These are phyloP conservation scores for Penaeus indicus DNA, from an alignment of 1,140 invertebrate genomes.

Conservation along the genomic window DNA sequence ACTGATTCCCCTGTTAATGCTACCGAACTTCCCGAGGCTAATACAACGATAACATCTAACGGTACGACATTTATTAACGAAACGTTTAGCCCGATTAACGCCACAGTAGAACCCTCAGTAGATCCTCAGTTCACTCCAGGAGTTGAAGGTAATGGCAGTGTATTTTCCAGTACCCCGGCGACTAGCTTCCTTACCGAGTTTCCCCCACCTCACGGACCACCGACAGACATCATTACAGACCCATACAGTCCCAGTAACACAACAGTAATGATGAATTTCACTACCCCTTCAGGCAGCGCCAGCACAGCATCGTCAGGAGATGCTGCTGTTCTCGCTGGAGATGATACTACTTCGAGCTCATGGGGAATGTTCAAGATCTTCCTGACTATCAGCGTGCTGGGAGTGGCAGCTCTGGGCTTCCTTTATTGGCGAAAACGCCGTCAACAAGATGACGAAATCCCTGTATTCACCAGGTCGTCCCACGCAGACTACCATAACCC, in stretches of 20 bases:
- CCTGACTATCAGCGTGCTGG: conserved; percentile 29
- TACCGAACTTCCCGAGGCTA: too few relatives aligned
- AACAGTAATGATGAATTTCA: not conserved
- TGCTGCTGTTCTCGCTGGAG: not conserved
- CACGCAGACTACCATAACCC: conserved; percentile 52
- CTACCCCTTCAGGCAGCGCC: not conserved
- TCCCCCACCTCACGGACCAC: too few relatives aligned
- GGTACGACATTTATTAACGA: too few relatives aligned
- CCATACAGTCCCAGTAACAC: not conserved
- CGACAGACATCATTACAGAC: too few relatives aligned
- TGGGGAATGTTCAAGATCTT: conserved; percentile 53
- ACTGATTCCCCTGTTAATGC: too few relatives aligned
- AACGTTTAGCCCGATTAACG: too few relatives aligned
- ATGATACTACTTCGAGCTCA: not conserved
- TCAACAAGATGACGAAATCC: conserved; percentile 53
- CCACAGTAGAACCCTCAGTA: too few relatives aligned
- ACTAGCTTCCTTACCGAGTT: too few relatives aligned
- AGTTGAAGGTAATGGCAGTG: too few relatives aligned
- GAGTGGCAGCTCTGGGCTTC: conserved; percentile 30
- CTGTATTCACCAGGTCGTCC: conserved; percentile 40
- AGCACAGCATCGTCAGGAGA: conserved; percentile 16
- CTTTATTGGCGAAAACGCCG: conserved; percentile 49
- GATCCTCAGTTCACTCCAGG: too few relatives aligned
- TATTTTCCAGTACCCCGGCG: too few relatives aligned
- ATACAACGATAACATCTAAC: too few relatives aligned